phyloP scores from a whole-genome alignment of 2,797 vertebrate species.

The Pelodytes ibericus region DNA sequence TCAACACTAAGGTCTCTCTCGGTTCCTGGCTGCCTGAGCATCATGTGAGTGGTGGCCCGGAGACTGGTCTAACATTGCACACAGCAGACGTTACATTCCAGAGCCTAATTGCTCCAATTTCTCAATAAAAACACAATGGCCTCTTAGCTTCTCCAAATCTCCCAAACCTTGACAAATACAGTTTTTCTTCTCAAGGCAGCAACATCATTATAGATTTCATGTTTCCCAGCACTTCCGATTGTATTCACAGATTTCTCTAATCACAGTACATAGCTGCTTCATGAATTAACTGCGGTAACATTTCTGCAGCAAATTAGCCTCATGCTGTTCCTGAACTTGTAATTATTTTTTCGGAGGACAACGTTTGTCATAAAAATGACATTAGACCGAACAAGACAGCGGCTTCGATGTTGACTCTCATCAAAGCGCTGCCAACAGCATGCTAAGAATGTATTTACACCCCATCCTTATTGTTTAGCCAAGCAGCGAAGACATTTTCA shows the following conservation, averaged over 20 bases:
- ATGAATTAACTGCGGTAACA: slow-evolving; percentile 50
- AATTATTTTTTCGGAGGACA: slow-evolving; percentile 68
- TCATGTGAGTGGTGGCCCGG: too few species aligned
- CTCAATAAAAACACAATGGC: neutral
- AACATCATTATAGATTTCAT: neutral
- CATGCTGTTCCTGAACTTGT: slow-evolving; percentile 62
- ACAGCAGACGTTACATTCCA: neutral
- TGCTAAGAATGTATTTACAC: neutral
- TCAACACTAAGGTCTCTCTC: too few species aligned
- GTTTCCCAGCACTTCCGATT: slow-evolving; percentile 11
- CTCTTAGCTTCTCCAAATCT: neutral
- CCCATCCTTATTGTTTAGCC: neutral
- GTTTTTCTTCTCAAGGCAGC: neutral
- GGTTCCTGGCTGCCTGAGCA: too few species aligned
- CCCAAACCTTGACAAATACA: neutral
- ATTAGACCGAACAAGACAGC: slow-evolving; percentile 62
- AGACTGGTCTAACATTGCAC: too few species aligned
- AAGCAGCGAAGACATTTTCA: neutral
- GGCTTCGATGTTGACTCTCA: neutral
- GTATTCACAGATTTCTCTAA: neutral
- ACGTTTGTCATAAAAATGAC: slow-evolving; percentile 61
- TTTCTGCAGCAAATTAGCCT: slow-evolving; percentile 58
- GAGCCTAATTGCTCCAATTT: neutral
- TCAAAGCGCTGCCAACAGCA: slow-evolving; percentile 29
- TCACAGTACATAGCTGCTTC: slow-evolving; percentile 21